Percentiles rank a stretch among this genome's conserved stretches.
phyloP scores from a whole-genome alignment of 2,888 invertebrate species.

The Lithophane ornitopus region DNA sequence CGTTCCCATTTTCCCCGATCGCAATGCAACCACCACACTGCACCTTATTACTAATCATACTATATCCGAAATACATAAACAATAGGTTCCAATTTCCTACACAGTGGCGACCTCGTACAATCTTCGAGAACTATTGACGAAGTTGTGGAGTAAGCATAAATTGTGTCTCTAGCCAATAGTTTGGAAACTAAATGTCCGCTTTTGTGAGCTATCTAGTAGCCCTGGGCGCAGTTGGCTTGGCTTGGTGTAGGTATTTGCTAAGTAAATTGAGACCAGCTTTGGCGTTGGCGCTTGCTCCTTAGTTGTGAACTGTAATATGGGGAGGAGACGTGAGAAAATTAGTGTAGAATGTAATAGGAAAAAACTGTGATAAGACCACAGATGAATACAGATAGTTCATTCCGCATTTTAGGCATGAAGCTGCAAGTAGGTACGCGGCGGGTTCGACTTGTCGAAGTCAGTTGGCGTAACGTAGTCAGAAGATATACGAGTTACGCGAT shows the following conservation, averaged over 20 bases:
- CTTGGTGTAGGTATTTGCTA: slow-evolving; percentile 70
- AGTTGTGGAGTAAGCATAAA: slow-evolving; percentile 80
- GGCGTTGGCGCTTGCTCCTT: slow-evolving; percentile 67
- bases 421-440: too few relatives aligned
- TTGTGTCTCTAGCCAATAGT: slow-evolving; percentile 78
- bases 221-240: slow-evolving; percentile 75
- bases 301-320: slow-evolving; percentile 68
- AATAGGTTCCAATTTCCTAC: slow-evolving; percentile 79
- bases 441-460: too few relatives aligned
- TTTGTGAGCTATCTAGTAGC: slow-evolving; percentile 76
- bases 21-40: slow-evolving; percentile 63
- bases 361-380: not conserved
- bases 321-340: slow-evolving; percentile 26
- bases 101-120: slow-evolving; percentile 64
- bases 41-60: slow-evolving; percentile 69
- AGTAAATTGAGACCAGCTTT: slow-evolving; percentile 75
- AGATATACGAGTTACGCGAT: too few relatives aligned
- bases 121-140: slow-evolving; percentile 76
- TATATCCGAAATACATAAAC: slow-evolving; percentile 79
- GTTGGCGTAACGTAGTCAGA: too few relatives aligned
- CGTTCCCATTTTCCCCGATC: slow-evolving; percentile 54
- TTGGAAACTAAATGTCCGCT: slow-evolving; percentile 78
- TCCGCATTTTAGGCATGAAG: too few relatives aligned
- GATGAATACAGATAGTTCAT: too few relatives aligned
- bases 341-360: not conserved